Percentiles rank a stretch among this genome's conserved stretches.
Evolutionary conservation across 1,140 invertebrate species (phyloP).

Genomic region (Drepana arcuata): DNA sequence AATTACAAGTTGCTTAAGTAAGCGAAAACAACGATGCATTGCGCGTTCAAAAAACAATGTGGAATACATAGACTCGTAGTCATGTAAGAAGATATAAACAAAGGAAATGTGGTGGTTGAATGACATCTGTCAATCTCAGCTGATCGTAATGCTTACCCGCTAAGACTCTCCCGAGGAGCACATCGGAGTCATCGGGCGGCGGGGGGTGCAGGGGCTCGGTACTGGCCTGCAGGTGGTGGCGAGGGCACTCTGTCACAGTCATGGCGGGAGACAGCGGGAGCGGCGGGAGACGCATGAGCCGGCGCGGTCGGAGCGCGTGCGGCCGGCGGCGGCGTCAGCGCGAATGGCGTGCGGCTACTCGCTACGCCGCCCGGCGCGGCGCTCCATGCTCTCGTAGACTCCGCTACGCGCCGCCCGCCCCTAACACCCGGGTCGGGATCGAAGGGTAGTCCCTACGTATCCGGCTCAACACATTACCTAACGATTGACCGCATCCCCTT

Average conservation of each 20-base stretch:
- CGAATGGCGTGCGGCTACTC: slow-evolving; percentile 48
- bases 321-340: slow-evolving; percentile 56
- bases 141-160: slow-evolving; percentile 64
- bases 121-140: slow-evolving; percentile 19
- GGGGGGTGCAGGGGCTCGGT: slow-evolving; percentile 23
- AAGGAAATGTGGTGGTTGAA: too few relatives aligned
- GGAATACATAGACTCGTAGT: too few relatives aligned
- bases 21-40: too few relatives aligned
- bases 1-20: too few relatives aligned
- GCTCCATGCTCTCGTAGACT: slow-evolving; percentile 26
- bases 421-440: too few relatives aligned
- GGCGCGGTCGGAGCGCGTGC: slow-evolving; percentile 50
- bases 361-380: slow-evolving; percentile 37
- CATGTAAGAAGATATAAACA: too few relatives aligned
- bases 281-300: slow-evolving; percentile 45
- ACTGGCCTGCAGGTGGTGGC: slow-evolving; percentile 27
- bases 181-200: slow-evolving; percentile 61
- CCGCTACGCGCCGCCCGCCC: slow-evolving; percentile 51
- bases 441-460: too few relatives aligned
- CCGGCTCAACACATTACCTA: too few relatives aligned
- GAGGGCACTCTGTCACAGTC: slow-evolving; percentile 59
- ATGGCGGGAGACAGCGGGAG: slow-evolving; percentile 29
- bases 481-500: too few relatives aligned
- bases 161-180: slow-evolving; percentile 72
- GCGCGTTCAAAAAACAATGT: too few relatives aligned